Evolutionary conservation across 2,888 invertebrate genomes (phyloP), one percentile per base, ranked within the genome.

Genomic region (Marronus borbonicus): DNA sequence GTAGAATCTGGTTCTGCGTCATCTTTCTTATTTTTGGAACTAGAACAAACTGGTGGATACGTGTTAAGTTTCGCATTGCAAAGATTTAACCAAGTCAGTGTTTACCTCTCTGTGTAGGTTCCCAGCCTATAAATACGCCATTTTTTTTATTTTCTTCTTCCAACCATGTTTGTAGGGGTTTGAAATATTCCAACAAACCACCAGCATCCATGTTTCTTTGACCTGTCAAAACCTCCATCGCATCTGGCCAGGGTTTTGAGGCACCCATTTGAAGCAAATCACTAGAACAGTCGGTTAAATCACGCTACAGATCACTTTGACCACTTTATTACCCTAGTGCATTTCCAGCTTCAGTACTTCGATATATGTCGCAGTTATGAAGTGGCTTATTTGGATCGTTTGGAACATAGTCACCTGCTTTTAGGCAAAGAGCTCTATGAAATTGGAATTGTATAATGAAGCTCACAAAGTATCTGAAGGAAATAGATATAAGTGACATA

Each of bases 381-480:
- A 97, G 90, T 12, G 95, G 93, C 87, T 93, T 93, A 3, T 85
- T 87, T 1, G 92, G 87, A 82, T 94, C 92, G 5, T 90, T 90
- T 0, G 94, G 93, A 78, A 93, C 93, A 82, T 95, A 95, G 86
- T 97, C 92, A 0, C 94, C 95, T 2, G 97, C 96, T 82, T 93
- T 92, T 81, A 92, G 92, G 81, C 96, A 96, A 24, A 96, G 88
- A 0, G 94, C 90, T 62, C 93, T 92, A 84, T 96, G 95, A 88
- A 96, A 95, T 88, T 96, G 96, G 90, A 96, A 96, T 87, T 97
- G 97, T 50, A 97, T 89, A 36, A 97, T 92, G 86, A 92, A 94
- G 20, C 95, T 94, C 28, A 96, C 92, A 86, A 93, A 93, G 85
- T 94, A 94, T 83, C 94, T 93, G 85, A 3, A 88, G 89, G 44